Evolutionary conservation across 1,140 invertebrate species (phyloP).

Genomic region (Helicoverpa zea): DNA sequence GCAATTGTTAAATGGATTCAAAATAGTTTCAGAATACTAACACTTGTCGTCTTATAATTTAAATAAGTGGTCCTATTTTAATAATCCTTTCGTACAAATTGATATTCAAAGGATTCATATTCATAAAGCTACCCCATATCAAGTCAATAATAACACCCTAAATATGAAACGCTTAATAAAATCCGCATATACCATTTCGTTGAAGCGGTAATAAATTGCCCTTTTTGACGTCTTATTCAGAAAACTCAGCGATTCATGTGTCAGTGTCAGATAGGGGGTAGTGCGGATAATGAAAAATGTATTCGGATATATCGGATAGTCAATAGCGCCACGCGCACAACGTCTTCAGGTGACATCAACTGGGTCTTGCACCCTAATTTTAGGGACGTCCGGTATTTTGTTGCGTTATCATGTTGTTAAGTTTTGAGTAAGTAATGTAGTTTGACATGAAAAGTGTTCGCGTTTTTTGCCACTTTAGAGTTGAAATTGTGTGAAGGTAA

Average conservation of each 20-base stretch:
- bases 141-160: conserved; percentile 69
- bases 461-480: not conserved
- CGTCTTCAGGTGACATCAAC: conserved; percentile 66
- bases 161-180: conserved; percentile 81
- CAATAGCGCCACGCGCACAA: conserved; percentile 67
- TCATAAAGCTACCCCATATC: conserved; percentile 60
- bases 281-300: conserved; percentile 66
- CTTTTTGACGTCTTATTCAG: conserved; percentile 83
- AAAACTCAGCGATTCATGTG: conserved; percentile 65
- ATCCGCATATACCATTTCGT: conserved; percentile 62
- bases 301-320: conserved; percentile 47
- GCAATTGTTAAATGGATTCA: not conserved
- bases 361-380: conserved; percentile 38
- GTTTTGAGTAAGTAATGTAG: conserved; percentile 10
- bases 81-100: not conserved
- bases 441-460: not conserved
- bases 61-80: not conserved
- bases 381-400: conserved; percentile 20
- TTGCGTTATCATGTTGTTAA: conserved; percentile 20
- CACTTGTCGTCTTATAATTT: not conserved
- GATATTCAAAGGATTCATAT: conserved; percentile 30
- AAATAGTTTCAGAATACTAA: not conserved
- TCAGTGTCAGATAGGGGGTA: conserved; percentile 63
- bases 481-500: not conserved
- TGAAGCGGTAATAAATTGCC: conserved; percentile 74